A percentile compares a stretch with the other conserved stretches of the same genome.
Evolutionary conservation across 2,113 vertebrate genomes (phyloP).

Genomic region (Coptodon rendalli): DNA sequence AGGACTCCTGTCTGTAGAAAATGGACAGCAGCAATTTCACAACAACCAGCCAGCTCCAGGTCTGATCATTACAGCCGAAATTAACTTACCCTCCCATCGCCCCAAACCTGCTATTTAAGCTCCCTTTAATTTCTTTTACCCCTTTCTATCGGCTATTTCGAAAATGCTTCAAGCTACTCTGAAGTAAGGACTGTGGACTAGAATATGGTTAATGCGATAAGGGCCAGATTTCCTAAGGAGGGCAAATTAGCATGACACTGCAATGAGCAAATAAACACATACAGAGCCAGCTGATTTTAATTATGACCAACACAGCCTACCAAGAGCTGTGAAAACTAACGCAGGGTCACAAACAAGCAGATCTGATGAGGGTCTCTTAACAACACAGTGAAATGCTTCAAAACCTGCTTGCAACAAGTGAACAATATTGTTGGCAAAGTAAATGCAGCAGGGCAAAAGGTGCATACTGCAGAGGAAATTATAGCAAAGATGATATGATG

Average conservation of each 20-base stretch:
- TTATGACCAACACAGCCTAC: not conserved
- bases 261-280: not conserved
- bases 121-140: constrained; percentile 16
- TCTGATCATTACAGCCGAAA: constrained; percentile 24
- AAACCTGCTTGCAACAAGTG: not conserved
- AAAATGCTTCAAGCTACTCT: not conserved
- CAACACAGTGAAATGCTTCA: not conserved
- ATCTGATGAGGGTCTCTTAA: not conserved
- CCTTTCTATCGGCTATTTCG: not conserved
- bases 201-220: not conserved
- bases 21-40: not conserved
- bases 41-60: not conserved
- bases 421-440: not conserved
- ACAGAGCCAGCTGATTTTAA: not conserved
- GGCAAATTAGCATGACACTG: not conserved
- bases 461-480: not conserved
- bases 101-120: constrained; percentile 15
- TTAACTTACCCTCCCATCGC: constrained; percentile 3
- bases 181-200: not conserved
- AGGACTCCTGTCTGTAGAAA: constrained; percentile 3
- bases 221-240: not conserved
- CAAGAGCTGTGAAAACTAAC: not conserved
- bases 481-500: not conserved
- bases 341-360: not conserved
- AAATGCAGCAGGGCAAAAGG: not conserved